Evolutionary conservation across 1,140 invertebrate species (phyloP).

Genomic region (Cydia fagiglandana): DNA sequence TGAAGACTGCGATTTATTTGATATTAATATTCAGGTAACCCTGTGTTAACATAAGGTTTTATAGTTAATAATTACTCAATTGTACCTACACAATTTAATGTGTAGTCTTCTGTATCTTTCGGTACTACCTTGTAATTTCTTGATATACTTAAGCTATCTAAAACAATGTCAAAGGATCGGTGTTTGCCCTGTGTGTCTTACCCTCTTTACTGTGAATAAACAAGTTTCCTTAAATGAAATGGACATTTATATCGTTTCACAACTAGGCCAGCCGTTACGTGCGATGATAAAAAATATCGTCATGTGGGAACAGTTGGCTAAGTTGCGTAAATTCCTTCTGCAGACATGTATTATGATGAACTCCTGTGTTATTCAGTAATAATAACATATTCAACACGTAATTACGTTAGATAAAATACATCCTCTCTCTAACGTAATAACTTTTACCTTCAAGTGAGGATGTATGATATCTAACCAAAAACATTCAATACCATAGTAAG

Average conservation of each 20-base stretch:
- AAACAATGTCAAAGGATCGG: conserved; percentile 47
- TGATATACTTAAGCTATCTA: conserved; percentile 33
- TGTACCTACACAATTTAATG: conserved; percentile 27
- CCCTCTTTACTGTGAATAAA: conserved; percentile 55
- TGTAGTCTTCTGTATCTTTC: conserved; percentile 23
- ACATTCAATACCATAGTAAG: too few relatives aligned
- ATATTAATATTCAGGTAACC: conserved; percentile 43
- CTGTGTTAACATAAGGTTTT: conserved; percentile 35
- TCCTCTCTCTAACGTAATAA: too few relatives aligned
- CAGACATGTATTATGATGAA: not conserved
- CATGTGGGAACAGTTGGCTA: not conserved
- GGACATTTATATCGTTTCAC: conserved; percentile 1
- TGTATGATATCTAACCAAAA: too few relatives aligned
- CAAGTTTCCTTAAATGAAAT: conserved; percentile 40
- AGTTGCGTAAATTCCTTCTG: not conserved
- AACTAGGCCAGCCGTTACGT: not conserved
- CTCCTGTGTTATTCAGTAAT: too few relatives aligned
- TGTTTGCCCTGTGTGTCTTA: conserved; percentile 51
- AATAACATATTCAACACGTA: too few relatives aligned
- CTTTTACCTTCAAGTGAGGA: too few relatives aligned
- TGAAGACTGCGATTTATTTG: conserved; percentile 47
- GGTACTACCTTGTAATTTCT: conserved; percentile 21
- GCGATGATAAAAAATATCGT: not conserved
- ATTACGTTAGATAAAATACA: too few relatives aligned
- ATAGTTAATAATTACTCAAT: conserved; percentile 26